These are phyloP conservation scores for Sphaerophoria rueppellii DNA, from an alignment of 2,888 invertebrate species.

Conservation along the genomic window DNA sequence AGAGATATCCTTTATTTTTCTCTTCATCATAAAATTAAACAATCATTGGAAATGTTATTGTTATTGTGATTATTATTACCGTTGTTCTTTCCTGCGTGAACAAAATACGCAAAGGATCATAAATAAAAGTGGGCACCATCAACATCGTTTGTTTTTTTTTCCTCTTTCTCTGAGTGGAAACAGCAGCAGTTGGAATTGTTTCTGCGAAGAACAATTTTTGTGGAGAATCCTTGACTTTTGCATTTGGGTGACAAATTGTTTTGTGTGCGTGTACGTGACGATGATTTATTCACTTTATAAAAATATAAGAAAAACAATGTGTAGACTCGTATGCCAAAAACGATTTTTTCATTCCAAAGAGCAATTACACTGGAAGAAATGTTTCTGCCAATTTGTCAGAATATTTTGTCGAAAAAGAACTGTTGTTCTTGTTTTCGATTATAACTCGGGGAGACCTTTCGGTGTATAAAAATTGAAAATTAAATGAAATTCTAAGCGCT, in stretches of 20 bases:
- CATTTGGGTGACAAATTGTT: conserved; percentile 69
- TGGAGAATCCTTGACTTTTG: conserved; percentile 51
- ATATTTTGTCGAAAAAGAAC: too few relatives aligned
- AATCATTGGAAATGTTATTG: conserved; percentile 55
- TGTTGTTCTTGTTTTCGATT: too few relatives aligned
- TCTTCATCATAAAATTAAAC: conserved; percentile 1
- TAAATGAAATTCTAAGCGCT: too few relatives aligned
- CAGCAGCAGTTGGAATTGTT: neutral
- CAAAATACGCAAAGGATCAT: conserved; percentile 54
- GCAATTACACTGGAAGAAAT: neutral
- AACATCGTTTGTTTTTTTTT: neutral
- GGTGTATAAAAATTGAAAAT: too few relatives aligned
- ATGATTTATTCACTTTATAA: conserved; percentile 65
- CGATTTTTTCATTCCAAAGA: conserved; percentile 2
- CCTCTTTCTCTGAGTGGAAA: too few relatives aligned
- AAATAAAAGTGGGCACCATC: conserved; percentile 33
- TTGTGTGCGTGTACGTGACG: conserved; percentile 60
- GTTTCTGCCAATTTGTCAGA: too few relatives aligned
- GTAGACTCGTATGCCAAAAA: conserved; percentile 24
- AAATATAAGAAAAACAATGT: conserved; percentile 24
- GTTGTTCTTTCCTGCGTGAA: conserved; percentile 27
- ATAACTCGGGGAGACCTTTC: too few relatives aligned
- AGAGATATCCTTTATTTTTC: conserved; percentile 3
- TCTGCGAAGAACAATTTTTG: neutral
- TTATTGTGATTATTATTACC: conserved; percentile 60